These are phyloP conservation scores for Ariopsis seemanni DNA, from an alignment of 2,113 vertebrate genomes.

Conservation along the genomic window DNA sequence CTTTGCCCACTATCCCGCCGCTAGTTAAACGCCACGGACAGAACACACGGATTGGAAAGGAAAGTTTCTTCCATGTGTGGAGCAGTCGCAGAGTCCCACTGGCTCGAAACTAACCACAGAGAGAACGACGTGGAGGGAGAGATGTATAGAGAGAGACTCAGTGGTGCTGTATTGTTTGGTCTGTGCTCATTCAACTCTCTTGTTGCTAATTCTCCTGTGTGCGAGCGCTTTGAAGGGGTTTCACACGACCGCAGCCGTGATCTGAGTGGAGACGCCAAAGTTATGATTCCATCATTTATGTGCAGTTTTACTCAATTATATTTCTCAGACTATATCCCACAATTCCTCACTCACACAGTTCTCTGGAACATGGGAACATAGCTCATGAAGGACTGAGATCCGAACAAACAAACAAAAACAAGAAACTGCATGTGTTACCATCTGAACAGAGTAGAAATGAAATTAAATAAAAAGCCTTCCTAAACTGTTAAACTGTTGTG, in stretches of 20 bases:
- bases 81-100: slow-evolving; percentile 71
- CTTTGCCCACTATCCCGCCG: slow-evolving; percentile 20
- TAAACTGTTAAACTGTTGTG: neutral
- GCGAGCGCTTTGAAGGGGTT: slow-evolving; percentile 67
- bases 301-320: slow-evolving; percentile 7
- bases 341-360: neutral
- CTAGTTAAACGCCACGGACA: slow-evolving; percentile 33
- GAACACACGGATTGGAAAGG: neutral
- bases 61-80: slow-evolving; percentile 70
- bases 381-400: neutral
- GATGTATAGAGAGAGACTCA: slow-evolving; percentile 67
- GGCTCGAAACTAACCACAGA: slow-evolving; percentile 76
- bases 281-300: neutral
- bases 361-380: neutral
- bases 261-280: slow-evolving; percentile 64
- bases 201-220: slow-evolving; percentile 70
- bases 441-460: neutral
- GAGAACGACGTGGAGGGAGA: slow-evolving; percentile 60
- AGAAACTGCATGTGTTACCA: neutral
- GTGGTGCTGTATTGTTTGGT: slow-evolving; percentile 72
- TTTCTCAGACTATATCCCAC: slow-evolving; percentile 13
- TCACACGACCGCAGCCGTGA: slow-evolving; percentile 63
- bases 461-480: neutral
- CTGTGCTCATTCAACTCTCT: slow-evolving; percentile 70
- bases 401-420: neutral